phyloP scores from a whole-genome alignment of 2,888 invertebrate species.

The Anagyrus pseudococci region DNA sequence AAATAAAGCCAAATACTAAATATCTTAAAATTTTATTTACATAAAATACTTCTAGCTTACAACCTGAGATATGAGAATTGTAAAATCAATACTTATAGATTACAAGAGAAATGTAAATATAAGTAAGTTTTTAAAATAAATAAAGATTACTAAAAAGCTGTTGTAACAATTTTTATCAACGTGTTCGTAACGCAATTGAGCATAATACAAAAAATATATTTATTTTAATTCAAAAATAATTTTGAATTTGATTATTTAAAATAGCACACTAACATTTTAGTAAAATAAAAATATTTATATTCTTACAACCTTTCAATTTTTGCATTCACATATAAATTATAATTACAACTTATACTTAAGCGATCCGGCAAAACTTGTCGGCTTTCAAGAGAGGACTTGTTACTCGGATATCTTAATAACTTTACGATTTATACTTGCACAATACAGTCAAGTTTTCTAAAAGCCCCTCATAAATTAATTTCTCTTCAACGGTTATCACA shows the following conservation, averaged over 20 bases:
- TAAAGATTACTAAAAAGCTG: conserved; percentile 10
- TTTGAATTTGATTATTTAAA: conserved; percentile 11
- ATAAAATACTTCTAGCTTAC: conserved; percentile 37
- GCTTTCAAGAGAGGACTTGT: conserved; percentile 33
- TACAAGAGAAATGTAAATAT: conserved; percentile 28
- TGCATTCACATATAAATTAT: conserved; percentile 49
- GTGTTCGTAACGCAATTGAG: conserved; percentile 6
- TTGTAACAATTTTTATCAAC: conserved; percentile 12
- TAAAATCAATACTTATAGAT: conserved; percentile 35
- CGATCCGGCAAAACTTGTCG: conserved; percentile 38
- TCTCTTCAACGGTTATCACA: conserved; percentile 16
- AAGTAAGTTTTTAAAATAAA: conserved; percentile 19
- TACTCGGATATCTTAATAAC: conserved; percentile 13
- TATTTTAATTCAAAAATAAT: conserved; percentile 11
- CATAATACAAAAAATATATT: conserved; percentile 11
- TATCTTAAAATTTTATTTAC: conserved; percentile 39
- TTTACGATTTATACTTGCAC: conserved; percentile 26
- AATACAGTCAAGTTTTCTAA: conserved; percentile 46
- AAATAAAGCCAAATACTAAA: conserved; percentile 22
- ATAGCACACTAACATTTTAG: background rate
- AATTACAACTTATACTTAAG: conserved; percentile 51
- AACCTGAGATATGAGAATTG: conserved; percentile 35
- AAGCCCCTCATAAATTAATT: conserved; percentile 34
- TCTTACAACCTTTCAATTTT: conserved; percentile 40
- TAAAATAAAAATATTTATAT: conserved; percentile 31